phyloP scores from a whole-genome alignment of 2,113 vertebrate genomes.

The Albula goreensis region DNA sequence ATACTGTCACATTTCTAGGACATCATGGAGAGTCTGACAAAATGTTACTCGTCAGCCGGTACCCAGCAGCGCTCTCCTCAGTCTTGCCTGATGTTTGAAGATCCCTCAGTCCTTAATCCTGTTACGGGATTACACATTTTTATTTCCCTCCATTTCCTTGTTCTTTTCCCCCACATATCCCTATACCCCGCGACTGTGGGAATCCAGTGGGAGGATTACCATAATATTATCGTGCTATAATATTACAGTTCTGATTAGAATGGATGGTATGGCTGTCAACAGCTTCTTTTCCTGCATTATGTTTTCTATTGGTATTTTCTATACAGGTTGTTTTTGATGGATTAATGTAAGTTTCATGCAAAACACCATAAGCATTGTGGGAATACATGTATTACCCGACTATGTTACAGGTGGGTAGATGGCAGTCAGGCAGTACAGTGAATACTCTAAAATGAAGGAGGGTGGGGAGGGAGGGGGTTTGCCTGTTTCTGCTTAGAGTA shows the following conservation, averaged over 20 bases:
- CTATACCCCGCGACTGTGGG: neutral
- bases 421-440: neutral
- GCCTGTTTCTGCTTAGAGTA: too few species aligned
- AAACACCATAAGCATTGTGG: neutral
- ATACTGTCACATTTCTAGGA: neutral
- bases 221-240: neutral
- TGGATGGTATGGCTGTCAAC: neutral
- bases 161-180: neutral
- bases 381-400: neutral
- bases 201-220: constrained; percentile 1
- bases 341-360: neutral
- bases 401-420: neutral
- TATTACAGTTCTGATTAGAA: neutral
- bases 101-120: constrained; percentile 34
- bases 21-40: neutral
- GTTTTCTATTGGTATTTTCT: neutral
- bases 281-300: neutral
- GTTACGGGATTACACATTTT: constrained; percentile 23
- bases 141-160: neutral
- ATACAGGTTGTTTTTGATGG: neutral
- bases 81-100: constrained; percentile 35
- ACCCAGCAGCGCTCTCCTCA: constrained; percentile 19
- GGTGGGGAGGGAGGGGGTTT: too few species aligned
- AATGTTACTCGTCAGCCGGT: neutral
- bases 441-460: too few species aligned